A percentile compares a stretch with the other conserved stretches of the same genome.
Conservation (phyloP, 2,113 vertebrate genomes). For the Odontophorus gujanensis region DNA sequence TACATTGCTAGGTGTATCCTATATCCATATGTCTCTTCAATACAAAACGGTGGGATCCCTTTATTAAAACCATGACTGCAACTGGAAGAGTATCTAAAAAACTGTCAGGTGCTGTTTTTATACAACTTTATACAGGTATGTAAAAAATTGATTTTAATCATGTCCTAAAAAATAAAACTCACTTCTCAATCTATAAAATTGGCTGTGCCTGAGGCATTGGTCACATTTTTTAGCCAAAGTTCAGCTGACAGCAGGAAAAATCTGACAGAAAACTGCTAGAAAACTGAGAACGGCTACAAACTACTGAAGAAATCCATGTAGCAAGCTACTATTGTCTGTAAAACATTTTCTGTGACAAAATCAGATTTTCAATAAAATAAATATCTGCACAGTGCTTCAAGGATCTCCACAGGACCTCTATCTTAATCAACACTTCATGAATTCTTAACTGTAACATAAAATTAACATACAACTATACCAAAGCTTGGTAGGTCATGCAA, state of each 20-base stretch:
- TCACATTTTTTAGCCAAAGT: background rate
- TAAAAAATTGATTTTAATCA: background rate
- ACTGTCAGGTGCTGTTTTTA: fast-evolving
- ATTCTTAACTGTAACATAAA: background rate
- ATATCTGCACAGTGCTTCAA: background rate
- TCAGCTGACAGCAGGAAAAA: background rate
- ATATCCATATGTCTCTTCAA: background rate
- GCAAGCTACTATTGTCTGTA: background rate
- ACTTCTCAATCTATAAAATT: background rate
- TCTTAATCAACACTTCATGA: background rate
- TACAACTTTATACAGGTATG: background rate
- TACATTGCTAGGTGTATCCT: background rate
- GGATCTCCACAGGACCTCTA: background rate
- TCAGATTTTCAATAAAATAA: background rate
- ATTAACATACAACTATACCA: background rate
- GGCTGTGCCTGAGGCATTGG: background rate
- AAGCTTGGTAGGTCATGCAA: background rate
- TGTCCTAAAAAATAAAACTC: background rate
- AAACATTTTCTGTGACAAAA: background rate
- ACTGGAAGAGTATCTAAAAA: background rate
- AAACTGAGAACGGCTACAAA: background rate
- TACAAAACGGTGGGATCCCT: background rate
- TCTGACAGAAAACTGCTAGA: background rate
- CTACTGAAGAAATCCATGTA: background rate
- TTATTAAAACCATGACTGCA: background rate